phyloP scores from a whole-genome alignment of 2,888 invertebrate species.

The Cordylochernes scorpioides region DNA sequence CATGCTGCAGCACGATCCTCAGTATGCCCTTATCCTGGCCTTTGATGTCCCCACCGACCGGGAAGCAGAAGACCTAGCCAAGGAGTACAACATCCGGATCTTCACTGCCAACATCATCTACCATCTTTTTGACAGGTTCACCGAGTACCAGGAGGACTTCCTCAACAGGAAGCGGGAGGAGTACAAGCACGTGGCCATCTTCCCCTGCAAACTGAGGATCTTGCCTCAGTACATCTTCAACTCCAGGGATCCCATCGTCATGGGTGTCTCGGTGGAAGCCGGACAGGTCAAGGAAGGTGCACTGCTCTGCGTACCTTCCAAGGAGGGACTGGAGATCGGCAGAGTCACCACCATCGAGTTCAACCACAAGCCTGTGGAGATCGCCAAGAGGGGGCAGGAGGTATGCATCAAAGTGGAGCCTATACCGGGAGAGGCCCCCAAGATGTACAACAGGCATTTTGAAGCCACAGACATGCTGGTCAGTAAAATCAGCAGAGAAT shows the following conservation, averaged over 20 bases:
- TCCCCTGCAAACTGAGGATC: constrained; percentile 72
- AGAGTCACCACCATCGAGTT: constrained; percentile 76
- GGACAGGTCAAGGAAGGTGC: constrained; percentile 87
- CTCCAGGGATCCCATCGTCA: constrained; percentile 87
- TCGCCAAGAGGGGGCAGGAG: constrained; percentile 81
- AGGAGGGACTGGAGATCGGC: constrained; percentile 81
- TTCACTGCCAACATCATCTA: constrained; percentile 97
- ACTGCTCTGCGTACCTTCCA: constrained; percentile 82
- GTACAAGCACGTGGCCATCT: constrained; percentile 85
- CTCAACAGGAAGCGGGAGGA: constrained; percentile 74
- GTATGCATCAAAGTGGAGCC: constrained; percentile 92
- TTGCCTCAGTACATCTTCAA: constrained; percentile 81
- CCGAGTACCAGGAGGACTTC: constrained; percentile 63
- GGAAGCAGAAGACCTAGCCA: constrained; percentile 92
- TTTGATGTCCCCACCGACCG: constrained; percentile 96
- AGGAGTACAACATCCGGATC: constrained; percentile 69
- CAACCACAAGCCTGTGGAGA: constrained; percentile 80
- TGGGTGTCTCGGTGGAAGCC: constrained; percentile 80
- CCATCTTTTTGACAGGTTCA: constrained; percentile 94
- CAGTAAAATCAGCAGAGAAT: constrained; percentile 52
- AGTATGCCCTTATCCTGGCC: constrained; percentile 90
- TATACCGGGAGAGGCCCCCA: constrained; percentile 88
- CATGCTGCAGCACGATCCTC: constrained; percentile 92
- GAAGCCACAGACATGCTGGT: constrained; percentile 79
- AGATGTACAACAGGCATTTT: constrained; percentile 94